These are phyloP conservation scores for Cinara cedri DNA, from an alignment of 2,888 invertebrate genomes.

Conservation along the genomic window DNA sequence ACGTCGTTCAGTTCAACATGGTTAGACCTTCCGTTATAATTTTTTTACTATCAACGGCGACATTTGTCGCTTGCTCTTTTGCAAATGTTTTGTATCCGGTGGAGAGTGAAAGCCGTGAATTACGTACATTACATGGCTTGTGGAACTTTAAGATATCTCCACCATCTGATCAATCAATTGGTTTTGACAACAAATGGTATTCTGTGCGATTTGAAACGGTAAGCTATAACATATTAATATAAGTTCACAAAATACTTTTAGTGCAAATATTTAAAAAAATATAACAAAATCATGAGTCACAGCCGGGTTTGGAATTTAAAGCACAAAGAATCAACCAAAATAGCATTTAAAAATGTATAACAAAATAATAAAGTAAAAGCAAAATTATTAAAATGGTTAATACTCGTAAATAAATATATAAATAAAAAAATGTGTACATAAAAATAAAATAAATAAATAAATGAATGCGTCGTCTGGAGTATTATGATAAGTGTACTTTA, in stretches of 20 bases:
- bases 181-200: constrained; percentile 48
- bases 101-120: constrained; percentile 51
- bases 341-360: background rate
- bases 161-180: background rate
- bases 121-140: constrained; percentile 42
- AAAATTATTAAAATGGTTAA: too few species aligned
- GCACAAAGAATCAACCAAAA: too few species aligned
- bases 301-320: too few species aligned
- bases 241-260: background rate
- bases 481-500: too few species aligned
- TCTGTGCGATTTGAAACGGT: constrained; percentile 41
- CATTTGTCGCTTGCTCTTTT: background rate
- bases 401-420: too few species aligned
- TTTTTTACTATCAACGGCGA: background rate
- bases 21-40: background rate
- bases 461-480: too few species aligned
- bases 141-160: constrained; percentile 56
- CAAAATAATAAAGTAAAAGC: too few species aligned
- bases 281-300: background rate
- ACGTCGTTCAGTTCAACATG: constrained; percentile 7
- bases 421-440: too few species aligned
- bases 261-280: background rate
- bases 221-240: background rate
- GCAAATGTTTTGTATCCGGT: constrained; percentile 45
- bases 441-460: too few species aligned